Evolutionary conservation across 2,797 vertebrate genomes (phyloP).

Genomic region (Megalops cyprinoides): DNA sequence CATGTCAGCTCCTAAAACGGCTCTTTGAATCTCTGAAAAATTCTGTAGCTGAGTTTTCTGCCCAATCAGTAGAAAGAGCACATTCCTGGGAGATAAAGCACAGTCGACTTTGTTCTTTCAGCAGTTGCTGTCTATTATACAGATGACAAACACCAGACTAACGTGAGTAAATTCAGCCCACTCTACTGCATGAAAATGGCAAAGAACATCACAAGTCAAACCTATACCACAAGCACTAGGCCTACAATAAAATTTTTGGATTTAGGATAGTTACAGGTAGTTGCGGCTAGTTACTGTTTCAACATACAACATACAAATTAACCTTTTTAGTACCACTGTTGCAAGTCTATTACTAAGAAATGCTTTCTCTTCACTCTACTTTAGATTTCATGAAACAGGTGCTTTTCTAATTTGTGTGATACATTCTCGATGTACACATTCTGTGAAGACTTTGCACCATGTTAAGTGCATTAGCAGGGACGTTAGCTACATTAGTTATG

Average conservation of each 20-base stretch:
- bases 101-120: too few relatives aligned
- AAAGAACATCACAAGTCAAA: too few relatives aligned
- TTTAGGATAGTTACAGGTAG: not conserved
- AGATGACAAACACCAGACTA: not conserved
- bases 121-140: not conserved
- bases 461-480: not conserved
- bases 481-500: not conserved
- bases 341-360: not conserved
- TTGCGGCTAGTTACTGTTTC: not conserved
- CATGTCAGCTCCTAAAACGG: not conserved
- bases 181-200: too few relatives aligned
- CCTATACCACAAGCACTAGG: not conserved
- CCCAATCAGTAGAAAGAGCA: not conserved
- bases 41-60: not conserved
- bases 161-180: not conserved
- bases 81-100: too few relatives aligned
- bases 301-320: not conserved
- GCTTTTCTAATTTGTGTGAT: not conserved
- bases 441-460: not conserved
- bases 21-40: not conserved
- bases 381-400: not conserved
- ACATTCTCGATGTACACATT: not conserved
- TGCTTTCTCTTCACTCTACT: not conserved
- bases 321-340: not conserved
- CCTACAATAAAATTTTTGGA: not conserved